Conservation (phyloP, 1,140 invertebrate genomes). For the Orchesella cincta region DNA sequence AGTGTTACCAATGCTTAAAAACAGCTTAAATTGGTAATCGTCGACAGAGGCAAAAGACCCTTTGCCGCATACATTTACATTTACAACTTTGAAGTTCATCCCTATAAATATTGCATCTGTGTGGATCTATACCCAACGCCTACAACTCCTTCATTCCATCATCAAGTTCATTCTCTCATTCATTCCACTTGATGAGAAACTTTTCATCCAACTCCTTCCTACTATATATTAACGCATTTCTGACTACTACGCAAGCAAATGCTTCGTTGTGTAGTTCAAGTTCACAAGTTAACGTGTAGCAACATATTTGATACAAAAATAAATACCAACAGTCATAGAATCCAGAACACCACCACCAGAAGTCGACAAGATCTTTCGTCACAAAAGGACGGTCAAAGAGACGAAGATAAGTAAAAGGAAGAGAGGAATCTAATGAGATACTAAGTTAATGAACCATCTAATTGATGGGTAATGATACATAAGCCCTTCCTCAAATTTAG, state of each 20-base stretch:
- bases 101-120: too few relatives aligned
- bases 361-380: not conserved
- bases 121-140: too few relatives aligned
- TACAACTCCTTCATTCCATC: not conserved
- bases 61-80: not conserved
- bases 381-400: not conserved
- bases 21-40: not conserved
- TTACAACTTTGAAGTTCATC: too few relatives aligned
- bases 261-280: not conserved
- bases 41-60: not conserved
- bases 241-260: not conserved
- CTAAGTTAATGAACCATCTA: constrained; percentile 45
- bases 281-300: not conserved
- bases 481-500: constrained; percentile 23
- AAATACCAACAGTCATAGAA: not conserved
- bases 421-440: constrained; percentile 41
- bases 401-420: not conserved
- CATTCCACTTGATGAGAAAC: not conserved
- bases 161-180: not conserved
- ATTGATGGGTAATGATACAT: constrained; percentile 43
- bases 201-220: not conserved
- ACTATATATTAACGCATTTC: not conserved
- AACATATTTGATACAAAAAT: not conserved
- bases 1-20: not conserved
- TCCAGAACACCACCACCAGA: not conserved